Percentiles rank a stretch among this genome's conserved stretches.
These are phyloP conservation scores for Sialia sialis DNA, from an alignment of 2,113 vertebrate genomes.

Conservation along the genomic window DNA sequence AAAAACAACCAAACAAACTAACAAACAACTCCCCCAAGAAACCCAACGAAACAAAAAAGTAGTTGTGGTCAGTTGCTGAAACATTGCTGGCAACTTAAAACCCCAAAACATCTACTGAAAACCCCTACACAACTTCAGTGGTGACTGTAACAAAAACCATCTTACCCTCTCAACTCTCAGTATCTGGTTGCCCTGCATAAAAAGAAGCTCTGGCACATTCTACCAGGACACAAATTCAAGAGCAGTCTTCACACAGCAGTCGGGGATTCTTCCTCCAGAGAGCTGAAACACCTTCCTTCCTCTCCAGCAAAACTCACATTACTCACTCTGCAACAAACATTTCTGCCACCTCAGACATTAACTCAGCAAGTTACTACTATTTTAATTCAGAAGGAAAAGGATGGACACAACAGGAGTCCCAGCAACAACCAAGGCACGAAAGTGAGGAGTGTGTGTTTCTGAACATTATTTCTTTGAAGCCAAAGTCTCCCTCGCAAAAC, in stretches of 20 bases:
- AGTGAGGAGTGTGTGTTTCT: background rate
- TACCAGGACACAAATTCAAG: background rate
- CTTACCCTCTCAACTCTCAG: background rate
- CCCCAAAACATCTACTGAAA: background rate
- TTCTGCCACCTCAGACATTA: background rate
- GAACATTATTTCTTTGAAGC: background rate
- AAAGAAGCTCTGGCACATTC: background rate
- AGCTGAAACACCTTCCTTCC: background rate
- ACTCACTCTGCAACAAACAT: background rate
- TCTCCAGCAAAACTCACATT: background rate
- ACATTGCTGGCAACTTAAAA: background rate
- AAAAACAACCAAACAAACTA: background rate
- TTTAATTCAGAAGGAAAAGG: background rate
- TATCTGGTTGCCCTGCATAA: background rate
- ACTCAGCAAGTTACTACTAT: background rate
- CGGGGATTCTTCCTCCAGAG: background rate
- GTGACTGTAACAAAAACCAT: background rate
- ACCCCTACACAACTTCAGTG: background rate
- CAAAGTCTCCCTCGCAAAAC: background rate
- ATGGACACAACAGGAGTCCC: background rate
- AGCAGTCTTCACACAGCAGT: background rate
- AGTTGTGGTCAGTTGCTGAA: background rate
- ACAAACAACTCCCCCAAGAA: background rate
- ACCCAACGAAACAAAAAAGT: background rate
- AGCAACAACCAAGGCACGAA: background rate